These are phyloP conservation scores for Agrochola lota DNA, from an alignment of 2,888 invertebrate genomes.

Conservation along the genomic window DNA sequence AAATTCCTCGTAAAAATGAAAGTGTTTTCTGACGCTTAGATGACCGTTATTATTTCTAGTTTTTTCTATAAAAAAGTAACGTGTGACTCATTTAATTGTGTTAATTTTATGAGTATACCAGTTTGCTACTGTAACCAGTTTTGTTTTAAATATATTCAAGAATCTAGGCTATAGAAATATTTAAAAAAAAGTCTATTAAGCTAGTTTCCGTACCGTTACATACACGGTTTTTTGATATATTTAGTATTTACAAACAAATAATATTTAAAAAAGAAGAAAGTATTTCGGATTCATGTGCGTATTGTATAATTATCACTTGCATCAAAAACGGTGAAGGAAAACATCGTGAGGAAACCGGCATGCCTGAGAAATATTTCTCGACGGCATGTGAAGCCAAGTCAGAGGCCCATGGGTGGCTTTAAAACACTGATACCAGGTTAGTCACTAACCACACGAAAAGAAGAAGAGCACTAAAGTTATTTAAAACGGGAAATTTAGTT, in stretches of 20 bases:
- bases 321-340: too few relatives aligned
- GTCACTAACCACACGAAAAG: too few relatives aligned
- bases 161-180: constrained; percentile 21
- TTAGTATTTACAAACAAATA: constrained; percentile 25
- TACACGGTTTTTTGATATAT: not conserved
- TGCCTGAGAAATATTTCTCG: too few relatives aligned
- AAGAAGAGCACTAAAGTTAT: too few relatives aligned
- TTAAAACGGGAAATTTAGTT: too few relatives aligned
- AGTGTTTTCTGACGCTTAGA: constrained; percentile 33
- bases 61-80: not conserved
- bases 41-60: constrained; percentile 21
- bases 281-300: too few relatives aligned
- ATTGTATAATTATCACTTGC: too few relatives aligned
- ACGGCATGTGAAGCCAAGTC: too few relatives aligned
- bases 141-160: not conserved
- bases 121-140: constrained; percentile 39
- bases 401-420: too few relatives aligned
- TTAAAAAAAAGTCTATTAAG: not conserved
- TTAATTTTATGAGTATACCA: constrained; percentile 22
- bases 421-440: too few relatives aligned
- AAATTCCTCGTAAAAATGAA: constrained; percentile 27
- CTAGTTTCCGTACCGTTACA: constrained; percentile 28
- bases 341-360: too few relatives aligned
- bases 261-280: not conserved
- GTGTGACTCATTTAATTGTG: constrained; percentile 15